These are phyloP conservation scores for Proterorhinus semilunaris DNA, from an alignment of 2,113 vertebrate species.

Conservation along the genomic window DNA sequence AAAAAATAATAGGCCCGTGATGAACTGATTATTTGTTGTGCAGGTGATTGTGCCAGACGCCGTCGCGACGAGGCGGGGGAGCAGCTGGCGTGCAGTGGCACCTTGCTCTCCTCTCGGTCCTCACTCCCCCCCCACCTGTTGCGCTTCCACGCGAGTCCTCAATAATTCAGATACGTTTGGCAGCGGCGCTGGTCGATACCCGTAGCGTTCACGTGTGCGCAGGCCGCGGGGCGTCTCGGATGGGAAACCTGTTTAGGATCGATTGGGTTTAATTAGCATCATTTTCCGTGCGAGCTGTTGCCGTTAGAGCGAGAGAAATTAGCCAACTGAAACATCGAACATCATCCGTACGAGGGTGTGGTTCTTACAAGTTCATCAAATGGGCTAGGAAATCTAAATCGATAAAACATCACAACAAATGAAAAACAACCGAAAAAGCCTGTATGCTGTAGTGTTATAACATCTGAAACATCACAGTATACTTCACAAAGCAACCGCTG, in stretches of 20 bases:
- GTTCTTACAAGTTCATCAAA: neutral
- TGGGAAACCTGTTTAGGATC: slow-evolving; percentile 1
- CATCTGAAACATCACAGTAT: neutral
- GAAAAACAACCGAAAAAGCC: too few species aligned
- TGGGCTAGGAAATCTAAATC: too few species aligned
- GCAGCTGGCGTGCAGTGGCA: slow-evolving; percentile 20
- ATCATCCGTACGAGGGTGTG: neutral
- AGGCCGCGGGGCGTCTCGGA: neutral
- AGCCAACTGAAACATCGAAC: neutral
- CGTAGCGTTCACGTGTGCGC: slow-evolving; percentile 57
- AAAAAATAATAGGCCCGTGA: slow-evolving; percentile 57
- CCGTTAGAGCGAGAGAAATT: neutral
- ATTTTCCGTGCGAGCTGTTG: neutral
- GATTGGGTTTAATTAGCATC: neutral
- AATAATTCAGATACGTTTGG: slow-evolving; percentile 63
- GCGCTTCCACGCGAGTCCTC: slow-evolving; percentile 36
- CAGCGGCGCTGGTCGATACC: slow-evolving; percentile 58
- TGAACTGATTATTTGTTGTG: slow-evolving; percentile 46
- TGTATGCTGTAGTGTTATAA: too few species aligned
- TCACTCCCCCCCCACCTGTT: slow-evolving; percentile 57
- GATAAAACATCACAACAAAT: too few species aligned
- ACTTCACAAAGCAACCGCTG: neutral
- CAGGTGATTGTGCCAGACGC: slow-evolving; percentile 13
- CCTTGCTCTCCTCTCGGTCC: neutral
- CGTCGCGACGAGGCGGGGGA: slow-evolving; percentile 32